Conservation (phyloP, 2,888 invertebrate genomes). For the Polyommatus iphigenia region DNA sequence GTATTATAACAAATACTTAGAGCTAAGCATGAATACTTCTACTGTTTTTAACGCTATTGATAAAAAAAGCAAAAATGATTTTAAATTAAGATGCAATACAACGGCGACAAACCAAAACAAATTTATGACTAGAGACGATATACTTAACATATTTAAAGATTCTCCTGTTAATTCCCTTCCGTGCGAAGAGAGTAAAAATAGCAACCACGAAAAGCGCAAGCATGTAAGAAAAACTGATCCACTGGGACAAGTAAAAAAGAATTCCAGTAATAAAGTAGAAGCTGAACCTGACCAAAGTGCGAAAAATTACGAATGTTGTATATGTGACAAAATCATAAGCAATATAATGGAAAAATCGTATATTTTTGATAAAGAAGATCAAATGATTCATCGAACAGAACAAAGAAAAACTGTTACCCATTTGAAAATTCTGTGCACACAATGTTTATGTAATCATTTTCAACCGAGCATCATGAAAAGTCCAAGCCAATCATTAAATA, state of each 20-base stretch:
- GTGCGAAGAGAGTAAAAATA: constrained; percentile 53
- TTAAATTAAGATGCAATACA: constrained; percentile 54
- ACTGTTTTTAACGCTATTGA: constrained; percentile 54
- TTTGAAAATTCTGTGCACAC: constrained; percentile 67
- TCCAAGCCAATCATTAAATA: constrained; percentile 60
- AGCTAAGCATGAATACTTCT: constrained; percentile 57
- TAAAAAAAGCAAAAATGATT: constrained; percentile 58
- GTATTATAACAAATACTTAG: constrained; percentile 66
- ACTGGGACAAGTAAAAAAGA: constrained; percentile 59
- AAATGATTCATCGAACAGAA: constrained; percentile 63
- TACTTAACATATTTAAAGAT: constrained; percentile 73
- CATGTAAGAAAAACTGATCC: constrained; percentile 72
- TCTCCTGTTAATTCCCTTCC: constrained; percentile 66
- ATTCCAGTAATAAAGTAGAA: constrained; percentile 50
- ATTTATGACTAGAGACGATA: constrained; percentile 64
- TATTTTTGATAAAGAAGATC: constrained; percentile 72
- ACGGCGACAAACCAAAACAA: constrained; percentile 51
- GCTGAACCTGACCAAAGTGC: constrained; percentile 58
- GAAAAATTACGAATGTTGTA: constrained; percentile 63
- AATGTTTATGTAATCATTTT: constrained; percentile 63
- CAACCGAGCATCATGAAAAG: constrained; percentile 61
- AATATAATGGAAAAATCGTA: constrained; percentile 63
- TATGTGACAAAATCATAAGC: constrained; percentile 62
- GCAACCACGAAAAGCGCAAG: constrained; percentile 52
- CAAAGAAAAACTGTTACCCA: constrained; percentile 62